Base-by-base conservation (phyloP, 2,113 vertebrate genomes). In the Thermophis baileyi region DNA sequence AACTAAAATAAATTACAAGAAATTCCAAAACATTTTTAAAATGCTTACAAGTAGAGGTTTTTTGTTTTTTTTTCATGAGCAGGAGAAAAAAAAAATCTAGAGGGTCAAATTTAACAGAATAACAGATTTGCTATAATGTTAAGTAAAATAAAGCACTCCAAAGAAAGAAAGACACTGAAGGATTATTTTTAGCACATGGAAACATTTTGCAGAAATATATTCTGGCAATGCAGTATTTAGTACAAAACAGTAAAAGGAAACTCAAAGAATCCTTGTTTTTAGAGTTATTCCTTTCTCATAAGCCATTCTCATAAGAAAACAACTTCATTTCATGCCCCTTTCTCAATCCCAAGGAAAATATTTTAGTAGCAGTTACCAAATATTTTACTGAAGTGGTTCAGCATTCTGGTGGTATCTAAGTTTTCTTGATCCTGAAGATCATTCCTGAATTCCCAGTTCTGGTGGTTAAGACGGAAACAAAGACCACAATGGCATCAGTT, bases 341-440 rank as follows among this genome's bases (percentile, higher is more conserved):
- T 91, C 93, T 93, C 95, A 94, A 90, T 95, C 95, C 89, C 57
- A 96, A 94, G 11, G 53, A 96, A 95, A 96, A 97, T 94, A 96
- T 96, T 97, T 96, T 94, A 95, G 89, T 94, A 94, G 60, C 63
- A 89, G 50, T 92, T 92, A 92, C 91, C 27, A 27, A 89, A 95
- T 92, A 47, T 92, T 89, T 89, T 63, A 95, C 91, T 47, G 88
- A 95, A 96, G 92, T 90, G 93, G 55, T 91, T 94, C 54, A 2
- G 93, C 85, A 85, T 94, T 93, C 94, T 94, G 90, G 88, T 54
- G 44, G 91, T 92, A 91, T 54, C 88, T 93, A 20, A 6, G 0
- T 95, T 91, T 54, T 50, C 51, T 85, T 0, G 0, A 22, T 12
- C 0, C 30, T 69, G 92, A 95, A 55, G 63, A 94, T 54, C 5